These are phyloP conservation scores for Rhyacichthys aspro DNA, from an alignment of 2,797 vertebrate genomes.

Conservation along the genomic window DNA sequence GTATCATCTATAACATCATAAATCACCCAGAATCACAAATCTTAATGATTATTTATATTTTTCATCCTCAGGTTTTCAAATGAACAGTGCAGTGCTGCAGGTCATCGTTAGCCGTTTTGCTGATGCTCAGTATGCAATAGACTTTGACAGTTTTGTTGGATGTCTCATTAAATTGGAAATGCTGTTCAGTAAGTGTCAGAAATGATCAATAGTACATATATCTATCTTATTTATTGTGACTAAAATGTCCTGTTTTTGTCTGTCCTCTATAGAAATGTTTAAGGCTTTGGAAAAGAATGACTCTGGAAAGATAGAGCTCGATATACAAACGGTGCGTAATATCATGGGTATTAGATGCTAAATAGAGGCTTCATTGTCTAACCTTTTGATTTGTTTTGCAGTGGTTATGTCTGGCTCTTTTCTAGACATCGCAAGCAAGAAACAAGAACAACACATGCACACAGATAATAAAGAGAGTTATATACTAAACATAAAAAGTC, in stretches of 20 bases:
- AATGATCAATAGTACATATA: neutral
- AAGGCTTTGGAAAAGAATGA: slow-evolving; percentile 68
- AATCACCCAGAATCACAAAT: neutral
- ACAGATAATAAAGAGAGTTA: neutral
- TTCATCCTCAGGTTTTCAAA: slow-evolving; percentile 80
- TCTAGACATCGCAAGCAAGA: slow-evolving; percentile 33
- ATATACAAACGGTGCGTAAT: slow-evolving; percentile 73
- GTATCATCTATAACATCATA: neutral
- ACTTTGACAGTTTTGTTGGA: slow-evolving; percentile 87
- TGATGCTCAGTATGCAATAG: slow-evolving; percentile 76
- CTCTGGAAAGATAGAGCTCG: slow-evolving; percentile 78
- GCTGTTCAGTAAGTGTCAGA: slow-evolving; percentile 85
- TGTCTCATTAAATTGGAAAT: slow-evolving; percentile 88
- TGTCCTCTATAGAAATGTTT: slow-evolving; percentile 74
- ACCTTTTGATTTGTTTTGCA: slow-evolving; percentile 40
- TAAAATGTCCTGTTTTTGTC: slow-evolving; percentile 1
- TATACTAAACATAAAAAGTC: neutral
- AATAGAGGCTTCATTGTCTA: neutral
- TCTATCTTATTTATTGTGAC: neutral
- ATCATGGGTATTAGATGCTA: neutral
- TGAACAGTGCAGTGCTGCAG: slow-evolving; percentile 82
- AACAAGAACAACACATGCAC: neutral
- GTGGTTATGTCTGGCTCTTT: slow-evolving; percentile 75
- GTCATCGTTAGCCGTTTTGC: slow-evolving; percentile 78
- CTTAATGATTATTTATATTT: neutral